Conservation (phyloP, 2,113 vertebrate genomes). For the Camelus dromedarius region DNA sequence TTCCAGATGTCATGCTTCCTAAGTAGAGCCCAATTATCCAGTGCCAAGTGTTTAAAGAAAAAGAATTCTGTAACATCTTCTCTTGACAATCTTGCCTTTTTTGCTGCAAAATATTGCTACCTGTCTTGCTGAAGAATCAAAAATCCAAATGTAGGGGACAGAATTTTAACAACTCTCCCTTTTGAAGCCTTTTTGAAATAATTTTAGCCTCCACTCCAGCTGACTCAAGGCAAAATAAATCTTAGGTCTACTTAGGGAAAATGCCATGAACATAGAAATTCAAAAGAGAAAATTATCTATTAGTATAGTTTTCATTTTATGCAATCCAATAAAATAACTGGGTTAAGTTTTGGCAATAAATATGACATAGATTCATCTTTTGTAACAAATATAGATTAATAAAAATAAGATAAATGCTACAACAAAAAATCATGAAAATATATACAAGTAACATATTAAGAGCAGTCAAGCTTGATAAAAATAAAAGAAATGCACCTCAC, state of each 20-base stretch:
- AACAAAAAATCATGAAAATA: background rate
- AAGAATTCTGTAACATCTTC: background rate
- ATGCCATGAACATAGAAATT: background rate
- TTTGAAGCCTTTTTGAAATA: background rate
- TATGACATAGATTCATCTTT: background rate
- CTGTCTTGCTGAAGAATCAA: background rate
- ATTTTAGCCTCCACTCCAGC: background rate
- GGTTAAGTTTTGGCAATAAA: background rate
- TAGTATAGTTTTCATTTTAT: background rate
- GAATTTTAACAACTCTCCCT: background rate
- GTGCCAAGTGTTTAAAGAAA: background rate
- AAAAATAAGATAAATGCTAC: background rate
- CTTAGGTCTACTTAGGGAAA: background rate
- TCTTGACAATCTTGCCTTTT: background rate
- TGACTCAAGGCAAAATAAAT: background rate
- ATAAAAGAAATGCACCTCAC: background rate
- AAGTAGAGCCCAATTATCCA: background rate
- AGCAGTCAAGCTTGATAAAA: background rate
- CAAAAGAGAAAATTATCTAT: background rate
- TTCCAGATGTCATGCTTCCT: background rate
- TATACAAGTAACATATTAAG: background rate
- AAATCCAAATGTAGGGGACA: background rate
- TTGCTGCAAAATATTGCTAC: background rate
- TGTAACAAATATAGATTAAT: background rate
- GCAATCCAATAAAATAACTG: background rate